Evolutionary conservation across 1,140 invertebrate species (phyloP).

Genomic region (Drosophila suzukii): DNA sequence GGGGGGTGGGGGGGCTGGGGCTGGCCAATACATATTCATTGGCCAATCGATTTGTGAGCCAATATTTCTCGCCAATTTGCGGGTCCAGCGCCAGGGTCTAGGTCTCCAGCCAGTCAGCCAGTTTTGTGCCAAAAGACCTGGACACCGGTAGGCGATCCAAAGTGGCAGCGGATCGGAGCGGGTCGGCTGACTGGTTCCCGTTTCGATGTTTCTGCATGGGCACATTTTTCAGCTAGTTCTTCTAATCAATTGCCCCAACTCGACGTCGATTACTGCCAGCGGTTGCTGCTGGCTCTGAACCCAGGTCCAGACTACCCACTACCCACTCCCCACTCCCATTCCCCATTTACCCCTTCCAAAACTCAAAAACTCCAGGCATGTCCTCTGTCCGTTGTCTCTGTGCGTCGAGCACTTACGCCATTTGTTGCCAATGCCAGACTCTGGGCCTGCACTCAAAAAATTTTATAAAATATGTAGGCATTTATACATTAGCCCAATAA

Average conservation of each 20-base stretch:
- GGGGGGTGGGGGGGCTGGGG: neutral
- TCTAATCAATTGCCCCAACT: conserved; percentile 72
- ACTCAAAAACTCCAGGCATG: conserved; percentile 4
- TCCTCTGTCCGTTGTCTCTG: conserved; percentile 43
- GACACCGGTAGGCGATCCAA: neutral
- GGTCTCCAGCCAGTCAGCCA: conserved; percentile 40
- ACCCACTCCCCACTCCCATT: neutral
- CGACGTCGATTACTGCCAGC: conserved; percentile 57
- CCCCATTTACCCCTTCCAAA: neutral
- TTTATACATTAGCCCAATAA: neutral
- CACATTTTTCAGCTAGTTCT: conserved; percentile 63
- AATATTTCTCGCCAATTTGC: conserved; percentile 69
- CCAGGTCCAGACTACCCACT: neutral
- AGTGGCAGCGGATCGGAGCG: conserved; percentile 16
- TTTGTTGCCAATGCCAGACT: conserved; percentile 63
- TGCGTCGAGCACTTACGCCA: conserved; percentile 56
- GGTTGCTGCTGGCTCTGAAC: conserved; percentile 34
- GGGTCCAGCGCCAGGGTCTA: conserved; percentile 46
- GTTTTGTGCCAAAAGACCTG: conserved; percentile 17
- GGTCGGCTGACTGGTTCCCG: conserved; percentile 29
- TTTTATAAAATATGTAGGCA: neutral
- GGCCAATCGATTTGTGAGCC: conserved; percentile 76
- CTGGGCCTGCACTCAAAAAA: conserved; percentile 17
- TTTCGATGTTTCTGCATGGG: conserved; percentile 31
- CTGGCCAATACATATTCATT: conserved; percentile 73